Base-by-base conservation (phyloP, 2,797 vertebrate species). In the Periparus ater region DNA sequence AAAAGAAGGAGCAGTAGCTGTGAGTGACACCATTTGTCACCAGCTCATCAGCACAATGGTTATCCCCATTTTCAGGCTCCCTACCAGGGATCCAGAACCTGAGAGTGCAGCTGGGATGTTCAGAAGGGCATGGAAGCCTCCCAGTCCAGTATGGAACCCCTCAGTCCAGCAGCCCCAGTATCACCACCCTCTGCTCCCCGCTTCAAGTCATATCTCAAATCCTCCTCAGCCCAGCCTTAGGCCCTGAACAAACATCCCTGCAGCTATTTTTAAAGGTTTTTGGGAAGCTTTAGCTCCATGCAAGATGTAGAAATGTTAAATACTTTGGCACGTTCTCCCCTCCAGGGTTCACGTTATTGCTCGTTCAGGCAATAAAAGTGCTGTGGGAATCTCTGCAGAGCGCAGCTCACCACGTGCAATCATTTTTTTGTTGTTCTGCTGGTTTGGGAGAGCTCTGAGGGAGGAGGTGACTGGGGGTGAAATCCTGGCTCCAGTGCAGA, bases 331-430 rank as follows among this genome's bases (percentile, higher is more conserved):
- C 42, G 53, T 89, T 82, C 80, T 93, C 86, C 89, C 89, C 91
- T 96, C 91, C 90, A 92, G 94, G 93, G 96, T 95, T 95, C 92
- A 86, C 13, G 76, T 95, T 96, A 77, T 79, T 95, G 79, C 66
- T 92, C 66, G 44, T 89, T 23, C 82, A 70, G 76, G 89, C 91
- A 88, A 50, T 91, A 90, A 78, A 94, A 55, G 13, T 51, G 57
- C 92, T 93, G 94, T 96, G 94, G 94, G 96, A 94, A 94, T 84
- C 1, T 3, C 76, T 44, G 82, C 1, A 9, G 66, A 88, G 20
- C 51, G 12, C 77, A 54, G 42, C 87, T 84, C 73, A 76, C 85
- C 85, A 45, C 1, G 50, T 38, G 79, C 81, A 40, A 4, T 3
- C 8, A 7, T 48, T 29, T 53, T 73, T 54, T 57, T 32, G 14